Evolutionary conservation across 2,888 invertebrate species (phyloP).

Genomic region (Rhynchonema sp.): DNA sequence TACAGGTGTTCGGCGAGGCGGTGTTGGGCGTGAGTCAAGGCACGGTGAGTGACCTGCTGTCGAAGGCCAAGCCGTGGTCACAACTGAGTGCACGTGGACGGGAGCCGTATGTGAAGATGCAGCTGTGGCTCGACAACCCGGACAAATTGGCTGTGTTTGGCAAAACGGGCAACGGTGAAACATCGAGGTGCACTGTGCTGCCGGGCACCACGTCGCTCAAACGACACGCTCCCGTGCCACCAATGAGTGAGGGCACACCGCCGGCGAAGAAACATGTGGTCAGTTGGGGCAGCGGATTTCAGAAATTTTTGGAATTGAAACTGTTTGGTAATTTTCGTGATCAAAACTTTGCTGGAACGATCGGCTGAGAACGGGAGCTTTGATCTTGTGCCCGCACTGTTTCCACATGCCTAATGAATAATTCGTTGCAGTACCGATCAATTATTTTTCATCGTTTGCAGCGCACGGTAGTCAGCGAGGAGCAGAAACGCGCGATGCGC

Average conservation of each 20-base stretch:
- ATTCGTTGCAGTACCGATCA: neutral
- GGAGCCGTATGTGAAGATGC: constrained; percentile 88
- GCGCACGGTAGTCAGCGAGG: constrained; percentile 85
- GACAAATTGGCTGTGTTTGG: no score
- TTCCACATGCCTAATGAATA: neutral
- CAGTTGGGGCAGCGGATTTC: no score
- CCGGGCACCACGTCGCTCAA: no score
- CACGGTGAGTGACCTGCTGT: constrained; percentile 78
- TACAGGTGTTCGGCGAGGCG: constrained; percentile 86
- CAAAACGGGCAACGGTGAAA: no score
- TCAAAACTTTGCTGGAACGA: no score
- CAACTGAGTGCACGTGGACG: constrained; percentile 94
- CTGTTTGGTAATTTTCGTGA: no score
- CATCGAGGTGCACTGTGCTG: no score
- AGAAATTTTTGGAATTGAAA: no score
- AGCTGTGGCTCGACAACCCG: constrained; percentile 83
- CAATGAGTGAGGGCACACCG: no score
- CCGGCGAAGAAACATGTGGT: no score
- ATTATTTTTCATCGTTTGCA: constrained; percentile 36
- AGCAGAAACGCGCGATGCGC: constrained; percentile 85
- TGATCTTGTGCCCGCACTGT: neutral
- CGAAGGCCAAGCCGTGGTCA: constrained; percentile 96
- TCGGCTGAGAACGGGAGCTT: no score
- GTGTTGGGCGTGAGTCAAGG: constrained; percentile 76
- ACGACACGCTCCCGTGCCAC: no score